Evolutionary conservation across 2,888 invertebrate species (phyloP), one percentile per base, ranked within the genome.

Genomic region (Oegoconia quadripuncta): DNA sequence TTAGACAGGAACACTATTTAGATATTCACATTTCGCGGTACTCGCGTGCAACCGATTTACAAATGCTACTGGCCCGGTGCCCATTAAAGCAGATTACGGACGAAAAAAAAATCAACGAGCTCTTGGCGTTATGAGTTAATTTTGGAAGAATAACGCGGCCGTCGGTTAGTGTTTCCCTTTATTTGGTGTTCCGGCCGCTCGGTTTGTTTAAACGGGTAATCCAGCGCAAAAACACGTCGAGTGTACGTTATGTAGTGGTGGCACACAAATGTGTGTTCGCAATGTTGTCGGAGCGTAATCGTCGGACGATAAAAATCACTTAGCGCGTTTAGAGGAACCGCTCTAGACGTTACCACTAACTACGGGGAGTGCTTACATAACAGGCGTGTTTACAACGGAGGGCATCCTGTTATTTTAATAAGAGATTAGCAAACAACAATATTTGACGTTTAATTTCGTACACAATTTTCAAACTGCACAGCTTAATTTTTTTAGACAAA

Each of bases 91-190:
- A 82, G 84, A 86, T 86, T 84, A 84, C 78, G 69, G 70, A 63
- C 59, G 64, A 75, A 82, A 82, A 77, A n/a, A 79, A 79, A 77
- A 77, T 74, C 75, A 78, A 76, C 79, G 70, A 72, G 70, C 78
- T 74, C 78, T 80, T 78, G 78, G 77, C 76, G 78, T 82, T 86
- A 84, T 84, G 87, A 84, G 87, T 87, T 86, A 87, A 87, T 87
- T 86, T 82, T 76, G 82, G 77, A 86, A 83, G 82, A 84, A 80
- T 82, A 82, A 86, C 78, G 82, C 75, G 70, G 59, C 60, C 64
- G 74, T 65, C 61, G 74, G 82, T 80, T 79, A 77, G 74, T 75
- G 70, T 77, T 77, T 74, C 73, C 76, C 76, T 83, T 82, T 86
- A 80, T 84, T 84, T 82, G 75, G 76, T 68, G 74, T 76, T 76